Evolutionary conservation across 2,888 invertebrate genomes (phyloP).

Genomic region (Slavum lentiscoides): DNA sequence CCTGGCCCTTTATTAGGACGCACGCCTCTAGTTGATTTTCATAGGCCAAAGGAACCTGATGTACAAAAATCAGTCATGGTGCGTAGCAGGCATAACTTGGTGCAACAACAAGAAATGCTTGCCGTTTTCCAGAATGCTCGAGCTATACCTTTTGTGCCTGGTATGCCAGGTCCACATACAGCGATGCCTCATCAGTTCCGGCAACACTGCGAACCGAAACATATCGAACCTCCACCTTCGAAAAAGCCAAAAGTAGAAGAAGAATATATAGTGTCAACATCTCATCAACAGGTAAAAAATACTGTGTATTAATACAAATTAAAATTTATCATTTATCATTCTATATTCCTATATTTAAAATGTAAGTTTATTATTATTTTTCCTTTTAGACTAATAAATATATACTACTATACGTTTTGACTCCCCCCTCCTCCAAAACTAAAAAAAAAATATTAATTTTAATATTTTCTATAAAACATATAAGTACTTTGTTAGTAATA

Average conservation of each 20-base stretch:
- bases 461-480: too few species aligned
- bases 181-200: slow-evolving; percentile 58
- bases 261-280: slow-evolving; percentile 26
- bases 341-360: neutral
- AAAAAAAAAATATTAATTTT: too few species aligned
- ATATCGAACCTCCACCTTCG: slow-evolving; percentile 26
- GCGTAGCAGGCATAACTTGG: slow-evolving; percentile 62
- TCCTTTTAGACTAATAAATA: neutral
- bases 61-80: slow-evolving; percentile 62
- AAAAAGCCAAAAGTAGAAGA: slow-evolving; percentile 43
- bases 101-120: slow-evolving; percentile 62
- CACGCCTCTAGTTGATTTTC: slow-evolving; percentile 74
- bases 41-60: slow-evolving; percentile 63
- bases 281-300: slow-evolving; percentile 44
- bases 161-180: slow-evolving; percentile 81
- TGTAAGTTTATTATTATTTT: neutral
- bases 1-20: slow-evolving; percentile 82
- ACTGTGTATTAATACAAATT: neutral
- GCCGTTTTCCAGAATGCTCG: slow-evolving; percentile 72
- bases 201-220: slow-evolving; percentile 16
- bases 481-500: too few species aligned
- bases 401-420: too few species aligned
- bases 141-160: slow-evolving; percentile 82
- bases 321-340: neutral
- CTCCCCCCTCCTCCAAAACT: too few species aligned